Percentiles rank a stretch among this genome's conserved stretches.
These are phyloP conservation scores for Apostichopus californicus DNA, from an alignment of 35 echinoderm and acorn worm species.

Conservation along the genomic window DNA sequence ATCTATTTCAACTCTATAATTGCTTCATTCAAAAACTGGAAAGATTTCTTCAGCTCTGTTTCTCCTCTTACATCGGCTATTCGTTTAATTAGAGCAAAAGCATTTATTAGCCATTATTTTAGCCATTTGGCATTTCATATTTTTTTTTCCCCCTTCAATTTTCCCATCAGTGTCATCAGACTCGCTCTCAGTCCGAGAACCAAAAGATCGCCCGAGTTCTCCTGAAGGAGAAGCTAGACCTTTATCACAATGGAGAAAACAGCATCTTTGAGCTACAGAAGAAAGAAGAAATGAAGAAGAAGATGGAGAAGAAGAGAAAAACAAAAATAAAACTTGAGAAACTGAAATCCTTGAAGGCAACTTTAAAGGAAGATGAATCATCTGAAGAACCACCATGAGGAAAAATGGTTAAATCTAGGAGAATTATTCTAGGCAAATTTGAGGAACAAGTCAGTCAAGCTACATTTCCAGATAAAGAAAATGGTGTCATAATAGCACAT, in stretches of 20 bases:
- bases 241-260: constrained; percentile 77
- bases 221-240: constrained; percentile 86
- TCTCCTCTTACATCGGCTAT: too few species aligned
- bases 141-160: neutral
- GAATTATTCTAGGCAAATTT: too few species aligned
- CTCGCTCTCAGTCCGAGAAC: constrained; percentile 86
- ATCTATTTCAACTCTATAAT: too few species aligned
- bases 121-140: neutral
- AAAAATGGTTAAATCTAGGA: too few species aligned
- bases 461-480: too few species aligned
- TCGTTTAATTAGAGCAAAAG: too few species aligned
- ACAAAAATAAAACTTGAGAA: constrained; percentile 86
- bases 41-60: too few species aligned
- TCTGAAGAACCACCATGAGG: neutral
- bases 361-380: constrained; percentile 29
- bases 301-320: constrained; percentile 78
- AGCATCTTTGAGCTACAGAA: constrained; percentile 67
- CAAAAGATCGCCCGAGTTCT: constrained; percentile 85
- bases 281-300: constrained; percentile 67
- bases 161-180: constrained; percentile 87
- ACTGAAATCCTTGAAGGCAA: constrained; percentile 71
- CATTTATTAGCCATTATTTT: too few species aligned
- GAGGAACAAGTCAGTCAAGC: too few species aligned
- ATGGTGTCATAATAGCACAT: too few species aligned
- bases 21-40: too few species aligned